Evolutionary conservation across 2,888 invertebrate genomes (phyloP).

Genomic region (Rapana venosa): DNA sequence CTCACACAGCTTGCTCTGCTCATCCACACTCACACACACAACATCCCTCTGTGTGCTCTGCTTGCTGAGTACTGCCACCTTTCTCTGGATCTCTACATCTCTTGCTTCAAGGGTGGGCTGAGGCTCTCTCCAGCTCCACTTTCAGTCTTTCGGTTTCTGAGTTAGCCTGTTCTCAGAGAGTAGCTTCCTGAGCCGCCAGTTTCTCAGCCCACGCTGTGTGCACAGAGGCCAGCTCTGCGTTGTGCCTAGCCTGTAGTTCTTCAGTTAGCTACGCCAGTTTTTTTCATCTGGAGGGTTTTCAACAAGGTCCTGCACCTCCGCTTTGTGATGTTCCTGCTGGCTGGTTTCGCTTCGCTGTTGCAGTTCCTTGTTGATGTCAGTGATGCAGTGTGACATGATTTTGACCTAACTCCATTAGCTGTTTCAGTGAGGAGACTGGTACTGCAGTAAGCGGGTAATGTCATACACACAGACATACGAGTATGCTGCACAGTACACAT

Average conservation of each 20-base stretch:
- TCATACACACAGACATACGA: background rate
- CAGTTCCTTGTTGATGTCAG: conserved; percentile 45
- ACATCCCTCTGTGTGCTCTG: background rate
- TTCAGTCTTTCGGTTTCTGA: conserved; percentile 47
- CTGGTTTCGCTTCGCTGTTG: conserved; percentile 46
- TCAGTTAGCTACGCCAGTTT: conserved; percentile 43
- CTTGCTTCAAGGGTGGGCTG: background rate
- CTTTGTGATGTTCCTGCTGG: conserved; percentile 29
- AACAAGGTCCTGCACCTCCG: conserved; percentile 33
- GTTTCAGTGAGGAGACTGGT: too few species aligned
- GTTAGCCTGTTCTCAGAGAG: conserved; percentile 51
- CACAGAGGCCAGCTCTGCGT: conserved; percentile 43
- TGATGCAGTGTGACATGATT: background rate
- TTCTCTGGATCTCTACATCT: background rate
- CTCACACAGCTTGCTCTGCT: background rate
- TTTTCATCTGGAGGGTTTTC: conserved; percentile 6
- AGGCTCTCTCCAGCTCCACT: conserved; percentile 34
- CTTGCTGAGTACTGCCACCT: background rate
- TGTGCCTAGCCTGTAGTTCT: conserved; percentile 48
- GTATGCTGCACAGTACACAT: background rate
- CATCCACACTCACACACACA: background rate
- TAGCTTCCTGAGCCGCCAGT: conserved; percentile 46
- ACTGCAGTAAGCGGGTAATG: too few species aligned
- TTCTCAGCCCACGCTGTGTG: conserved; percentile 41
- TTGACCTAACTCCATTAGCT: too few species aligned